These are phyloP conservation scores for Microctonus brassicae DNA, from an alignment of 2,888 invertebrate species.

Conservation along the genomic window DNA sequence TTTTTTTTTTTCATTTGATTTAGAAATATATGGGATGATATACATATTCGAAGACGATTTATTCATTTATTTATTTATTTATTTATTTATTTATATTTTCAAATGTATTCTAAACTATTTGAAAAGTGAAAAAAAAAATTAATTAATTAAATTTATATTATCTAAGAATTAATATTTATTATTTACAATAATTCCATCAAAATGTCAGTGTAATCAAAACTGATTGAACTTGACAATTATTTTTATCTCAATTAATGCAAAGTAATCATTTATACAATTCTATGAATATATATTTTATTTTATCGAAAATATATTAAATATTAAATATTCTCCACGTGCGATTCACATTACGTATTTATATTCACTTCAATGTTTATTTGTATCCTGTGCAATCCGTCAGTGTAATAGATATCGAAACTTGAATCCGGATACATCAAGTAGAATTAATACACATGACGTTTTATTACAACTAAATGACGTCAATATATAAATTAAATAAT, in stretches of 20 bases:
- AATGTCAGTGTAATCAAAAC: background rate
- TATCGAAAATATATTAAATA: background rate
- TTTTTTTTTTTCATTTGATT: no score
- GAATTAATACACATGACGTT: conserved; percentile 1
- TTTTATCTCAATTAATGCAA: background rate
- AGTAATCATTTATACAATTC: background rate
- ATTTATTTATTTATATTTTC: background rate
- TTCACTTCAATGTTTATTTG: conserved; percentile 12
- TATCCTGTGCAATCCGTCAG: conserved; percentile 8
- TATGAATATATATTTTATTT: background rate
- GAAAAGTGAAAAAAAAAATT: background rate
- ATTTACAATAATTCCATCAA: background rate
- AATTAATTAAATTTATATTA: background rate
- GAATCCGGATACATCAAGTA: conserved; percentile 29
- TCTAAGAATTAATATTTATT: background rate
- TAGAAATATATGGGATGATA: no score
- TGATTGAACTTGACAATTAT: background rate
- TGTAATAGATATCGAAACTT: background rate
- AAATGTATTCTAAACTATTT: background rate
- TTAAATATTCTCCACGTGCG: conserved; percentile 12
- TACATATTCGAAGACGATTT: no score
- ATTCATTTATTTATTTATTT: no score
- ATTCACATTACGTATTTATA: background rate
- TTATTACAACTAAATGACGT: conserved; percentile 2
- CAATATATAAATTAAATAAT: background rate